Base-by-base conservation (phyloP, 2,888 invertebrate species). In the Melanargia galathea region DNA sequence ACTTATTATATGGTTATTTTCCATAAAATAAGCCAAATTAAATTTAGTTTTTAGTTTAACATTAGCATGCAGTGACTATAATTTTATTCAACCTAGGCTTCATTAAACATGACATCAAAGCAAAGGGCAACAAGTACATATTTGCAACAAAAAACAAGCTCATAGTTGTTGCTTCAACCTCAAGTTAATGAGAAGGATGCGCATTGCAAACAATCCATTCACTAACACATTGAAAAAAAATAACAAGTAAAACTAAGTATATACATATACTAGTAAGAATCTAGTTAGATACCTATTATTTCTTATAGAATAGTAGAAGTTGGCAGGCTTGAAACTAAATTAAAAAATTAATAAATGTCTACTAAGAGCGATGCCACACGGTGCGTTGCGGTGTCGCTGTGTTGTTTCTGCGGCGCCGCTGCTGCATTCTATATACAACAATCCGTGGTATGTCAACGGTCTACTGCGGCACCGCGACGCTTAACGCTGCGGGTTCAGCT, bases 81-180 rank as follows among this genome's bases (percentile, higher is more conserved):
- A 69, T 65, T 62, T 68, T 65, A 68, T 67, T 62, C 62, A 63
- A 63, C 51, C 59, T 58, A 63, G 60, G 56, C 60, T 65, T 70
- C 67, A 66, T 65, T 69, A 71, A 60, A 54, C 60, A 66, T 57
- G 63, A 62, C 68, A 71, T 71, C 68, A 65, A 66, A 66, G 63
- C 67, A 69, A 70, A 71, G 70, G 69, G 71, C 71, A 71, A 68
- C 67, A 55, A 68, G 66, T 68, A 55, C 66, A 65, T 68, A 62
- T 65, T 69, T 56, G 55, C 64, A 64, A 62, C 67, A 68, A 72
- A 72, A 72, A 72, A 72, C 64, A 70, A 63, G 67, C 62, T 63
- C 65, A 67, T 67, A 70, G 57, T 66, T 64, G 67, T 65, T 62
- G 55, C 49, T 61, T 55, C 58, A 38, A 46, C 43, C 46, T 59